Percentiles rank a stretch among this genome's conserved stretches.
phyloP scores from a whole-genome alignment of 2,888 invertebrate species.

The Tetragonisca angustula region DNA sequence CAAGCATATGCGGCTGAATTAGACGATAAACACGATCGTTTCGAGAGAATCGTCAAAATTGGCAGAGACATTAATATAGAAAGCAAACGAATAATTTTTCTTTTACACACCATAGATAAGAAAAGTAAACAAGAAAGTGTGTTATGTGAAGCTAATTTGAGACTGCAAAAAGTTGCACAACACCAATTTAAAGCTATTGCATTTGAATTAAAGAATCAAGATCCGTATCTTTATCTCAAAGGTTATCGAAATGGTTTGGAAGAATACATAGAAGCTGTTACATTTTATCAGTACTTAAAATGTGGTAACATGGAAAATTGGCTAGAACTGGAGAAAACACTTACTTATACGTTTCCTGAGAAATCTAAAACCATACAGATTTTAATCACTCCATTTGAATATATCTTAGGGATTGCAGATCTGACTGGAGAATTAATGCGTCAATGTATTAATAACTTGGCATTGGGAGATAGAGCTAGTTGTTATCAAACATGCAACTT shows the following conservation, averaged over 20 bases:
- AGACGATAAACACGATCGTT: slow-evolving; percentile 92
- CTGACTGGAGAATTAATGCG: slow-evolving; percentile 96
- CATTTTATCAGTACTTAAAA: slow-evolving; percentile 90
- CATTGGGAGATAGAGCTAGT: slow-evolving; percentile 89
- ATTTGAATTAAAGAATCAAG: slow-evolving; percentile 89
- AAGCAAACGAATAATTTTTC: slow-evolving; percentile 94
- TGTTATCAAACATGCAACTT: slow-evolving; percentile 90
- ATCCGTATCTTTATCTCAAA: slow-evolving; percentile 88
- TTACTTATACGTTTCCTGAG: slow-evolving; percentile 83
- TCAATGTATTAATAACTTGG: slow-evolving; percentile 92
- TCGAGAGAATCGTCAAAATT: slow-evolving; percentile 92
- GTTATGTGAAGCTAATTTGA: slow-evolving; percentile 87
- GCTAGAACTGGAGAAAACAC: slow-evolving; percentile 85
- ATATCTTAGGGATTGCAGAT: slow-evolving; percentile 92
- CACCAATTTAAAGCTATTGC: slow-evolving; percentile 89
- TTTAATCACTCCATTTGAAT: slow-evolving; percentile 85
- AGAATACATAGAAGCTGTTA: slow-evolving; percentile 94
- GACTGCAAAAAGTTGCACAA: slow-evolving; percentile 87
- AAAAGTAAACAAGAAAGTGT: slow-evolving; percentile 86
- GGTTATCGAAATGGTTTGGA: slow-evolving; percentile 90
- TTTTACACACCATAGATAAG: slow-evolving; percentile 90
- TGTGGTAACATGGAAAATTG: slow-evolving; percentile 87
- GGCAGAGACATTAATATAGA: slow-evolving; percentile 95
- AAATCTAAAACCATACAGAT: slow-evolving; percentile 71
- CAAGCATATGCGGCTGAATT: slow-evolving; percentile 88